Base-by-base conservation (phyloP, 2,797 vertebrate species). In the Nothura maculosa region DNA sequence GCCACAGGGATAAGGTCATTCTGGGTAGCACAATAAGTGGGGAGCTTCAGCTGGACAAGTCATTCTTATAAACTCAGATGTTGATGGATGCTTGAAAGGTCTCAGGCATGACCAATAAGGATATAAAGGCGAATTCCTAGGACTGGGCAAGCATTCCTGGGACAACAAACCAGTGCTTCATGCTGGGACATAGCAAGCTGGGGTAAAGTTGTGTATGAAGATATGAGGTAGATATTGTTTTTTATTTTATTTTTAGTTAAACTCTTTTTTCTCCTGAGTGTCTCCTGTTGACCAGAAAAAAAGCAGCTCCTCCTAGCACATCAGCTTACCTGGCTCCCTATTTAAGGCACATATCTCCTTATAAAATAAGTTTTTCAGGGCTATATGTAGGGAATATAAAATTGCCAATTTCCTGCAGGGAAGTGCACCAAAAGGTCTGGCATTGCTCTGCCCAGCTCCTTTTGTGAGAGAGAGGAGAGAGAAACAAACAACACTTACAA, bases 1-100 rank as follows among this genome's bases (percentile, higher is more conserved):
- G 43, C 7, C 54, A 4, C 54, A 83, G 25, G n/a, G 19, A 60
- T 21, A 64, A 58, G 6, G 7, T 40, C n/a, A 30, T 30, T 73
- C 32, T 63, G 7, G 55, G 66, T 38, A 85, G 4, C 10, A 7
- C 0, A 0, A n/a, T 17, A 79, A 48, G 13, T 10, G 38, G 27
- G 55, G 3, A 55, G 17, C 36, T 79, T 36, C 45, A 45, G 1
- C 5, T 48, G 11, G 15, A 77, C 62, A n/a, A 21, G 6, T 40
- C 40, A 18, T 5, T 54, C 9, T 48, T 78, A 25, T 12, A 68
- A 8, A 55, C 38, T 42, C 25, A 79, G 7, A 81, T 25, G 47
- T 24, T 12, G 54, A 54, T 12, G 11, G 21, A 32, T 60, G 3
- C 9, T 66, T 89, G 50, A 81, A 21, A 30, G 8, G n/a, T 80